Base-by-base conservation (phyloP, 2,888 invertebrate genomes). In the Bombylius major region DNA sequence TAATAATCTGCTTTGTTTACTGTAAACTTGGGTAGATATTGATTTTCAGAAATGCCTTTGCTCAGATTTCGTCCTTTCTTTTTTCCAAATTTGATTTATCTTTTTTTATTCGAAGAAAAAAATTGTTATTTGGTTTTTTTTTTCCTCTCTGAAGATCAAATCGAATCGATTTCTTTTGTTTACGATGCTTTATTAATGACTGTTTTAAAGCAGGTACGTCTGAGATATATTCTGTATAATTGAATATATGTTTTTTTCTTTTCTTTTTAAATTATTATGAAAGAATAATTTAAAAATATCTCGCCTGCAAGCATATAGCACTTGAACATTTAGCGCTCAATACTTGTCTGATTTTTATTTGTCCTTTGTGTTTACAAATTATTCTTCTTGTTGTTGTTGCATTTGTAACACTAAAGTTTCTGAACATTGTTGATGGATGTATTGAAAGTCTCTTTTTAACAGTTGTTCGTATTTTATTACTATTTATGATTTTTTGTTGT, bases 381-480 rank as follows among this genome's bases (percentile, higher is more conserved):
- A 42, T 42, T 36, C 8, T 36, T 36, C 34, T 36, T 5, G 5
- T 7, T 36, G 5, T 36, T 5, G 5, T 7, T 36, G 5, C 34
- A 42, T 42, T 42, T 42, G 39, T 42, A 42, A 42, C 11, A 11
- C 39, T 72, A 79, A 77, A 83, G 82, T 87, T 86, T 82, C 84
- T 89, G 79, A 85, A 86, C 87, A 90, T 89, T 78, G 87, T 87
- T 78, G 83, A 84, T 66, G 87, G 87, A 77, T 88, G 87, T 82
- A 88, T 86, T 76, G 87, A 85, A 78, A 89, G 86, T 80, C 87
- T 88, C 86, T 89, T 90, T 83, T 87, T 85, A 75, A 88, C 87
- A 63, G 87, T 67, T 55, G 68, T 67, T 65, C 67, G 68, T 56
- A 67, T 67, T 61, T 67, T 65, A 56, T 63, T 60, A 46, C 55